phyloP scores from a whole-genome alignment of 1,140 invertebrate species.

The Portunus trituberculatus region DNA sequence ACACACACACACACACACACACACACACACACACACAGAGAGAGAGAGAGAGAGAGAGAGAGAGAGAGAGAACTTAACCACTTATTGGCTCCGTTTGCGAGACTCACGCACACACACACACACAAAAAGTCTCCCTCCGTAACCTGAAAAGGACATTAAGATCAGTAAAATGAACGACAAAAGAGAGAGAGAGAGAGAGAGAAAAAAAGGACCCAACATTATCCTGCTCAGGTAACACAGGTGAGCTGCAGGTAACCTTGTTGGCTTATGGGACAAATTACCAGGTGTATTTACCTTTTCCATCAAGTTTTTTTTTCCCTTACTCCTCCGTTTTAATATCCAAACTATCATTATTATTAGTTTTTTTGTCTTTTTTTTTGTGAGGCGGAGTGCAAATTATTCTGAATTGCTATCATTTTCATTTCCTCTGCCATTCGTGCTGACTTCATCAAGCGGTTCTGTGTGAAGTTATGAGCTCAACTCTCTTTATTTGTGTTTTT shows the following conservation, averaged over 20 bases:
- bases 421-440: neutral
- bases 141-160: too few species aligned
- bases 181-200: too few species aligned
- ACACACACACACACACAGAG: too few species aligned
- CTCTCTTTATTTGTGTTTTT: too few species aligned
- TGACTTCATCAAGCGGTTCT: neutral
- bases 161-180: too few species aligned
- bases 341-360: neutral
- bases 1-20: too few species aligned
- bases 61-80: too few species aligned
- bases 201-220: neutral
- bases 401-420: constrained; percentile 9
- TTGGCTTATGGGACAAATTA: neutral
- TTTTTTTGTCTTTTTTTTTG: neutral
- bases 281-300: neutral
- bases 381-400: neutral
- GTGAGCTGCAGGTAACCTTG: neutral
- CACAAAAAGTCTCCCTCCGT: too few species aligned
- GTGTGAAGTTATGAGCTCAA: neutral
- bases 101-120: too few species aligned
- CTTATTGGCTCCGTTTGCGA: too few species aligned
- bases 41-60: too few species aligned
- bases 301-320: neutral
- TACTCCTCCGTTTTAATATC: neutral
- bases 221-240: neutral